A percentile compares a stretch with the other conserved stretches of the same genome.
phyloP scores from a whole-genome alignment of 2,113 vertebrate genomes.

The Entomyzon cyanotis region DNA sequence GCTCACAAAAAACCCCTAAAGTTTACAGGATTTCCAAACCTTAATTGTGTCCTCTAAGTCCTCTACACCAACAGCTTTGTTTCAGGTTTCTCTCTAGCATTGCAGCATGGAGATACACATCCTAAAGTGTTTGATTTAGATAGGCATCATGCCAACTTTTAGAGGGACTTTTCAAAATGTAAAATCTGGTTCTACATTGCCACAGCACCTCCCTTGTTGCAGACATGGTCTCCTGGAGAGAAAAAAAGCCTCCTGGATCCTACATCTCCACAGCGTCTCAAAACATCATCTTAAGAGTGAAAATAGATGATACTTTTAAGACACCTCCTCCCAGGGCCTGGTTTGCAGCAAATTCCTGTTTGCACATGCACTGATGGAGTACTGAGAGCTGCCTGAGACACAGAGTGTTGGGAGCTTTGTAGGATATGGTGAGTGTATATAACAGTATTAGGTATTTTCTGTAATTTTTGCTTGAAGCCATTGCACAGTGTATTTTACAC shows the following conservation, averaged over 20 bases:
- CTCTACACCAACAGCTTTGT: not conserved
- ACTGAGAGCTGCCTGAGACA: not conserved
- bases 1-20: not conserved
- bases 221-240: not conserved
- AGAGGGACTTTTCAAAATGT: not conserved
- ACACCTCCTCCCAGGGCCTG: not conserved
- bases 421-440: too few species aligned
- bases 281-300: not conserved
- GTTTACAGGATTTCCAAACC: not conserved
- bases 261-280: not conserved
- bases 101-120: not conserved
- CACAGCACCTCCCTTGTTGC: not conserved
- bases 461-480: not conserved
- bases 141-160: not conserved
- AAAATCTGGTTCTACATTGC: not conserved
- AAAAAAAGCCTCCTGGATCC: not conserved
- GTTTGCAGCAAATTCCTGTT: not conserved
- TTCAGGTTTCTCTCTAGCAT: not conserved
- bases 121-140: not conserved
- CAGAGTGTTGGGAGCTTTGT: not conserved
- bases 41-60: not conserved
- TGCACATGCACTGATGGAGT: rapidly evolving
- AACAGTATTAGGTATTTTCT: not conserved
- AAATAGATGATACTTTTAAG: not conserved
- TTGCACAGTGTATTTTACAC: not conserved